These are phyloP conservation scores for Chaetogeoica ovagalla DNA, from an alignment of 2,888 invertebrate genomes.

Conservation along the genomic window DNA sequence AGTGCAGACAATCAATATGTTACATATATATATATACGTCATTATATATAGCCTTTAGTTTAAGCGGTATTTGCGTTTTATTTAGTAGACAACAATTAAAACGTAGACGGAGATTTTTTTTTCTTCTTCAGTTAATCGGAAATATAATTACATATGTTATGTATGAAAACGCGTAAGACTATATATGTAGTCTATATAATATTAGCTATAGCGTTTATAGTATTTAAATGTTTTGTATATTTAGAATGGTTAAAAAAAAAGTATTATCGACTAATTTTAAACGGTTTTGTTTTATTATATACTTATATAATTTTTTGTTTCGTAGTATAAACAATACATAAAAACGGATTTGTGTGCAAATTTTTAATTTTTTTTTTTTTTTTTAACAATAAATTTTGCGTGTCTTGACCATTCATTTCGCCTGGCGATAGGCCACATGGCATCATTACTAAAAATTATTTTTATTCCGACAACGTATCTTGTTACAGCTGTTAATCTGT, in stretches of 20 bases:
- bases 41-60: constrained; percentile 43
- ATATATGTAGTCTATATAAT: constrained; percentile 19
- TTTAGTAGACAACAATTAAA: constrained; percentile 37
- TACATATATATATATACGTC: too few species aligned
- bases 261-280: constrained; percentile 15
- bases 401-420: constrained; percentile 41
- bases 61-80: constrained; percentile 39
- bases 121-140: constrained; percentile 4
- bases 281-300: constrained; percentile 4
- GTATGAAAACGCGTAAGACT: not conserved
- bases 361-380: constrained; percentile 4
- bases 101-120: constrained; percentile 14
- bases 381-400: constrained; percentile 37
- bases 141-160: not conserved
- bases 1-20: constrained; percentile 37
- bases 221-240: constrained; percentile 40
- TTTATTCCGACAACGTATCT: constrained; percentile 50
- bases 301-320: not conserved
- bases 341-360: constrained; percentile 43
- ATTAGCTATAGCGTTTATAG: not conserved
- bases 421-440: constrained; percentile 53
- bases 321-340: constrained; percentile 42
- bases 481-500: constrained; percentile 41
- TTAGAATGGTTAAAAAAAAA: constrained; percentile 32
- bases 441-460: constrained; percentile 52